Evolutionary conservation across 2,888 invertebrate genomes (phyloP).

Genomic region (Chymomyza fuscimana): DNA sequence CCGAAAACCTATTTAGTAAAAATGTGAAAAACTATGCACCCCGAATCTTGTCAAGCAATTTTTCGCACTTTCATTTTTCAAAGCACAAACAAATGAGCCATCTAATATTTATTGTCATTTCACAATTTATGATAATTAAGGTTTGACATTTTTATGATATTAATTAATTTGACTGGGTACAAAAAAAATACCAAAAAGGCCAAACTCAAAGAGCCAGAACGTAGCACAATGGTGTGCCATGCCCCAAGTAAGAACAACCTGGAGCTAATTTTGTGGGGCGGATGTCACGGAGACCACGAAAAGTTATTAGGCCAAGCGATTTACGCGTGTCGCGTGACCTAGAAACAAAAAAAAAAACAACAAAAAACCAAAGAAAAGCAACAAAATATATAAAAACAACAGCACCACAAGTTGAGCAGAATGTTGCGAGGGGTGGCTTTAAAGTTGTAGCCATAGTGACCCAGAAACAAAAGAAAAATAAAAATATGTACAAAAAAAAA

Average conservation of each 20-base stretch:
- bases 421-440: conserved; percentile 30
- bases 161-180: conserved; percentile 65
- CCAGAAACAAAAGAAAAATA: too few relatives aligned
- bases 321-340: conserved; percentile 46
- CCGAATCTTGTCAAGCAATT: conserved; percentile 12
- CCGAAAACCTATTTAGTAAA: conserved; percentile 24
- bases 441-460: too few relatives aligned
- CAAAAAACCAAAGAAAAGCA: conserved; percentile 22
- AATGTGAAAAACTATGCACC: neutral
- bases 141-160: conserved; percentile 72
- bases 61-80: conserved; percentile 41
- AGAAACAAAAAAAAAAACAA: conserved; percentile 44
- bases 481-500: too few relatives aligned
- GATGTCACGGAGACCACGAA: conserved; percentile 62
- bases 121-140: conserved; percentile 71
- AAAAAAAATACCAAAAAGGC: conserved; percentile 1
- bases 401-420: conserved; percentile 54
- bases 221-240: neutral
- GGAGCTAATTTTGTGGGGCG: conserved; percentile 27
- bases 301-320: conserved; percentile 61
- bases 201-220: neutral
- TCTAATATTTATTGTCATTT: conserved; percentile 70
- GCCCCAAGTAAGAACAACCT: neutral
- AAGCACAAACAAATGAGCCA: conserved; percentile 51
- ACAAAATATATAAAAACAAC: conserved; percentile 34